Conservation (phyloP, 2,888 invertebrate species). For the Andrena dorsata region DNA sequence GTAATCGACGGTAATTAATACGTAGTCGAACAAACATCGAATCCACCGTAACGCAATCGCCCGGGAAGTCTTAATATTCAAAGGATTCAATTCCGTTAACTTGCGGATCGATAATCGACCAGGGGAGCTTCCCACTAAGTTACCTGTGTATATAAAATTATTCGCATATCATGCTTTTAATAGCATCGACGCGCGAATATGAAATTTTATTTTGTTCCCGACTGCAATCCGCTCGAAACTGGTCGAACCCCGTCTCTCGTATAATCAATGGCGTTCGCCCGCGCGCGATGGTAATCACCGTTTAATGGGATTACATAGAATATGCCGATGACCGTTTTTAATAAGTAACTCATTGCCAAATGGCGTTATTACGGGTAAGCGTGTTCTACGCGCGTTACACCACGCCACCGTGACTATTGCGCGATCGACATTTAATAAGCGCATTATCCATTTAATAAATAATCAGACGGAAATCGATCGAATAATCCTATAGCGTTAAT, state of each 20-base stretch:
- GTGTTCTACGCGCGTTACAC: conserved; percentile 29
- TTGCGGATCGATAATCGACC: not conserved
- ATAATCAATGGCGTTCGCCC: conserved; percentile 19
- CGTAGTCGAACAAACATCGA: conserved; percentile 30
- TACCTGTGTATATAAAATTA: not conserved
- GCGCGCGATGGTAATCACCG: conserved; percentile 53
- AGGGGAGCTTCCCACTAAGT: not conserved
- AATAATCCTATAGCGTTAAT: conserved; percentile 46
- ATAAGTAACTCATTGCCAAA: conserved; percentile 54
- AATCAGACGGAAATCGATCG: conserved; percentile 56
- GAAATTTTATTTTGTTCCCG: conserved; percentile 1
- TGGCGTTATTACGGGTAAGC: conserved; percentile 51
- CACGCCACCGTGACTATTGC: conserved; percentile 40
- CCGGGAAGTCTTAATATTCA: not conserved
- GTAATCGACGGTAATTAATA: conserved; percentile 59
- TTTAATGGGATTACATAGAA: conserved; percentile 51
- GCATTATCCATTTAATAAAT: conserved; percentile 63
- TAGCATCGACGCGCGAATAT: not conserved
- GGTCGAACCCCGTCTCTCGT: conserved; percentile 8
- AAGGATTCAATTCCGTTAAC: not conserved
- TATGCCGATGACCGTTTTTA: conserved; percentile 54
- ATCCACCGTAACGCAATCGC: conserved; percentile 16
- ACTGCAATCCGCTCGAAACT: not conserved
- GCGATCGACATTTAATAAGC: conserved; percentile 58
- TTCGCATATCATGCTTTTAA: not conserved